phyloP scores from a whole-genome alignment of 2,113 vertebrate species.

The Microcebus murinus region DNA sequence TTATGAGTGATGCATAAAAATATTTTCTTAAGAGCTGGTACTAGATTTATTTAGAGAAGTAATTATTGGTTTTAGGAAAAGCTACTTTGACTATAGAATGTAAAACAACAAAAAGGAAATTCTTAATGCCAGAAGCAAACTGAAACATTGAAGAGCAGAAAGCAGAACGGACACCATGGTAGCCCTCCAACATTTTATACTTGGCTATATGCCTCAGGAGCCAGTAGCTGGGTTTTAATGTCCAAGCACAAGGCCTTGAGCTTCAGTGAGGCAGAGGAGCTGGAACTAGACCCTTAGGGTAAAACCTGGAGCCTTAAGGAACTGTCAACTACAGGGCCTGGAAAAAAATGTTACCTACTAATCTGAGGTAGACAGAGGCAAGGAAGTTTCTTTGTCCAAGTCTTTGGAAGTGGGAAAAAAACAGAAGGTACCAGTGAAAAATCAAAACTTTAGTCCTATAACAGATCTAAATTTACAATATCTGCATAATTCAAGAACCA shows the following conservation, averaged over 20 bases:
- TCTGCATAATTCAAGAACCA: conserved; percentile 28
- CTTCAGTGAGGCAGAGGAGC: not conserved
- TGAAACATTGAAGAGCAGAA: not conserved
- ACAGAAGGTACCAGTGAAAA: not conserved
- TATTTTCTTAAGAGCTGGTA: conserved; percentile 32
- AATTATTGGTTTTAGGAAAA: not conserved
- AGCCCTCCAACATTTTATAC: not conserved
- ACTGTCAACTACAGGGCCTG: not conserved
- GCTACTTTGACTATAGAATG: not conserved
- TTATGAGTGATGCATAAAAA: not conserved
- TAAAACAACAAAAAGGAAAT: not conserved
- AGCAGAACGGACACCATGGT: not conserved
- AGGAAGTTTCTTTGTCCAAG: not conserved
- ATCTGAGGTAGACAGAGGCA: not conserved
- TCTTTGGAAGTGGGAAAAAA: not conserved
- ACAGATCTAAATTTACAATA: conserved; percentile 7
- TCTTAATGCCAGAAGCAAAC: not conserved
- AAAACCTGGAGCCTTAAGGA: not conserved
- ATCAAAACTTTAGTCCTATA: conserved; percentile 16
- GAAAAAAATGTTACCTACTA: not conserved
- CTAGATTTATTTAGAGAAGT: not conserved
- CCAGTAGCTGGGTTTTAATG: not conserved
- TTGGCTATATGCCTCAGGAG: not conserved
- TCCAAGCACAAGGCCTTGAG: not conserved
- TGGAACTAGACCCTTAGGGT: not conserved